Evolutionary conservation across 1,140 invertebrate genomes (phyloP).

Genomic region (Pentalonia nigronervosa): DNA sequence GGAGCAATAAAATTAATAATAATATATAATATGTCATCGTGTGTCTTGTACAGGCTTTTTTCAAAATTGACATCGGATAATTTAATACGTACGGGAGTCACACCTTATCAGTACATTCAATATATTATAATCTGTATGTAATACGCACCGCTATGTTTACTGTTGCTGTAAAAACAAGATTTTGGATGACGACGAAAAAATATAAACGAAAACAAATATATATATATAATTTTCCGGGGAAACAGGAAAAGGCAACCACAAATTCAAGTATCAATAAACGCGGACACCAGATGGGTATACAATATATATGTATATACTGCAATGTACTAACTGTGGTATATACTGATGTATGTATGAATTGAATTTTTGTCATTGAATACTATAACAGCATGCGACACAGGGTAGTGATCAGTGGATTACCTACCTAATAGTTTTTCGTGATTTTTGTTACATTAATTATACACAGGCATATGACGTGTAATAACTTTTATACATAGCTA

Average conservation of each 20-base stretch:
- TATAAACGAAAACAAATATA: neutral
- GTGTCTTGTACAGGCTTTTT: neutral
- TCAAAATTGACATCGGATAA: neutral
- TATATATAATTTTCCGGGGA: neutral
- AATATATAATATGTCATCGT: neutral
- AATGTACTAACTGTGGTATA: no score
- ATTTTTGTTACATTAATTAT: neutral
- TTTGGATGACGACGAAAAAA: neutral
- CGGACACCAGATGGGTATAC: neutral
- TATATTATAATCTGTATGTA: neutral
- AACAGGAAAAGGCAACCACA: neutral
- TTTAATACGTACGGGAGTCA: neutral
- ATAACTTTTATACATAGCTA: neutral
- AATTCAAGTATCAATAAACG: neutral
- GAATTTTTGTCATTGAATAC: no score
- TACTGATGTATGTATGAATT: no score
- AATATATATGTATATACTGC: no score
- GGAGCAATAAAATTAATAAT: neutral
- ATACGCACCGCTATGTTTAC: neutral
- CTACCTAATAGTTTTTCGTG: neutral
- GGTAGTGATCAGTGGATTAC: no score
- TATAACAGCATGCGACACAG: no score
- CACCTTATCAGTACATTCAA: neutral
- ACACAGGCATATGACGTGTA: neutral
- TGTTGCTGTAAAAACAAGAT: neutral